phyloP scores from a whole-genome alignment of 1,140 invertebrate species.

The Pseudobourletiella spinata region DNA sequence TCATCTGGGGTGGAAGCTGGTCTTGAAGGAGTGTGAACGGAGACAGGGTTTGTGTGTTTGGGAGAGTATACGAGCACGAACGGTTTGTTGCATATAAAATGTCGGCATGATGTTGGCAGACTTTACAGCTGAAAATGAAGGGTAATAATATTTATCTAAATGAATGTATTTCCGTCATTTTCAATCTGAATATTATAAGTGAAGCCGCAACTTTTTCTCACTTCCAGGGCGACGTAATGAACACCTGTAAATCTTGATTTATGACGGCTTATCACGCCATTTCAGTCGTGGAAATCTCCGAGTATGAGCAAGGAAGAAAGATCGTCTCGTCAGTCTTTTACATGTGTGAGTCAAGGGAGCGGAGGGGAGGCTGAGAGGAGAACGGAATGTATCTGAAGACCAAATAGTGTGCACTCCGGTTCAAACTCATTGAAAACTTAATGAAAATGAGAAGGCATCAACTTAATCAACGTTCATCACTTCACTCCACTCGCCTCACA shows the following conservation, averaged over 20 bases:
- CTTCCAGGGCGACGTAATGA: constrained; percentile 20
- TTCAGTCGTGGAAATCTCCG: too few relatives aligned
- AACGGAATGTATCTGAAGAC: too few relatives aligned
- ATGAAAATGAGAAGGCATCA: not conserved
- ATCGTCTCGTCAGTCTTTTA: too few relatives aligned
- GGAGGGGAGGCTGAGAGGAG: too few relatives aligned
- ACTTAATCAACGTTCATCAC: constrained; percentile 5
- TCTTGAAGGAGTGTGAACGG: too few relatives aligned
- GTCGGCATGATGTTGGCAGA: not conserved
- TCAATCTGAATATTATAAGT: constrained; percentile 24
- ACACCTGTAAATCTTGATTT: constrained; percentile 37
- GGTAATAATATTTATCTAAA: constrained; percentile 28
- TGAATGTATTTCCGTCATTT: constrained; percentile 28
- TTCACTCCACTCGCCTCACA: too few relatives aligned
- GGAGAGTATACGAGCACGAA: too few relatives aligned
- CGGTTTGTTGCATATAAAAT: not conserved
- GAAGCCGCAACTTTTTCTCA: constrained; percentile 26
- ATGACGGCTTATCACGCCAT: constrained; percentile 30
- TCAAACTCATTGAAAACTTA: constrained; percentile 2
- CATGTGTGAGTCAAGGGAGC: too few relatives aligned
- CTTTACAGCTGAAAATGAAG: constrained; percentile 15
- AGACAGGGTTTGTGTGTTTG: too few relatives aligned
- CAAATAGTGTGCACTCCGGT: too few relatives aligned
- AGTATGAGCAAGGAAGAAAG: too few relatives aligned
- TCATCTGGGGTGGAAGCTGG: too few relatives aligned